Percentiles rank a stretch among this genome's conserved stretches.
These are phyloP conservation scores for Corythaixoides concolor DNA, from an alignment of 2,113 vertebrate species.

Conservation along the genomic window DNA sequence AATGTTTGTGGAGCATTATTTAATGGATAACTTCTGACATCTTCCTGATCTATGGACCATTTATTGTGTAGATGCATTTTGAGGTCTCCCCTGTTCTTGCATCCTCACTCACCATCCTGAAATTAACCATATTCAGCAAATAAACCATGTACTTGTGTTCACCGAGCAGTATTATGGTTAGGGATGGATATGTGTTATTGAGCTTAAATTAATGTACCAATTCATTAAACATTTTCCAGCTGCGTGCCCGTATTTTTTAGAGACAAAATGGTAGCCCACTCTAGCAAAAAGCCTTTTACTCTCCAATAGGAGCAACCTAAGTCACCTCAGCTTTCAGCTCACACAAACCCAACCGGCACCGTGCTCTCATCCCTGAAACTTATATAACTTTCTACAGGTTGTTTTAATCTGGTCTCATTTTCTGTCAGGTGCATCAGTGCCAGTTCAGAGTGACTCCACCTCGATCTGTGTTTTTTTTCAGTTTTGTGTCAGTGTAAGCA, in stretches of 20 bases:
- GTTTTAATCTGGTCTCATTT: background rate
- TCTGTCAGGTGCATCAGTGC: background rate
- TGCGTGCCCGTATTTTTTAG: background rate
- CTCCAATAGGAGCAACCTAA: background rate
- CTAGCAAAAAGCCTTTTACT: background rate
- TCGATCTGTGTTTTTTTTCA: background rate
- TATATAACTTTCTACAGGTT: background rate
- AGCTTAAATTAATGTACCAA: conserved; percentile 34
- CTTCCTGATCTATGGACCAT: conserved; percentile 39
- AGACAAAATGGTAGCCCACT: background rate
- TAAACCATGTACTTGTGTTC: background rate
- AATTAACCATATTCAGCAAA: background rate
- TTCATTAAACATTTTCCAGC: conserved; percentile 14
- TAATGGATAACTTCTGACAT: conserved; percentile 14
- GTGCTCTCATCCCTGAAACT: background rate
- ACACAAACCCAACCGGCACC: accelerated
- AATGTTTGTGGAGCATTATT: conserved; percentile 20
- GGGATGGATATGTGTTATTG: background rate
- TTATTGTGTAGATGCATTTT: conserved; percentile 1
- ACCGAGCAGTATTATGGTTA: background rate
- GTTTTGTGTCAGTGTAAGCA: background rate
- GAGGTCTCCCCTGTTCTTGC: background rate
- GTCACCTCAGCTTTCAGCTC: background rate
- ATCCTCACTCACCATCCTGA: background rate
- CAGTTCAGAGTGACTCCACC: background rate